Base-by-base conservation (phyloP, 2,888 invertebrate genomes). In the Parochlus steinenii region DNA sequence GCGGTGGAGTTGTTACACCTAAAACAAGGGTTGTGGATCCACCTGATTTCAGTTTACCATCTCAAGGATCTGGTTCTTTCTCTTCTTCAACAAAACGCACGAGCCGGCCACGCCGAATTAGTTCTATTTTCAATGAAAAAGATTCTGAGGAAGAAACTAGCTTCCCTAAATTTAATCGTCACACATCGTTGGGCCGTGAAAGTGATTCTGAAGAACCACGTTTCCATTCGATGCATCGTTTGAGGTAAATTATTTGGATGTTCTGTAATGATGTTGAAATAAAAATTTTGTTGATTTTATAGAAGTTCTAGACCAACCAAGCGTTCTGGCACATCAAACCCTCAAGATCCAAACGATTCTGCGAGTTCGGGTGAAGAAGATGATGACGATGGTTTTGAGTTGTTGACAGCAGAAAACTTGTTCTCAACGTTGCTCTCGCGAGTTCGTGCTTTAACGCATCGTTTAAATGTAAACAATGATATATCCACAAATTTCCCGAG, bases 301-400 rank as follows among this genome's bases (percentile, higher is more conserved):
- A 71, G 74, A 56, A 76, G 75, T 50, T 71, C 75, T 15, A 61
- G 79, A 40, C 79, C 81, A 26, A 61, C 65, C 16, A 69, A 74
- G 41, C 73, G 61, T 42, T 51, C 69, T 31, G n/a, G n/a, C n/a
- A 65, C 69, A 14, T 71, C 77, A 51, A 41, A 50, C 16, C 54
- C 52, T 40, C 56, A 57, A 45, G 59, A 58, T 37, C 74, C 78
- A 46, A 78, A 78, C 22, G 87, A 87, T 58, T 86, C 86, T 41
- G 69, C 85, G 43, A 86, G 86, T 55, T 87, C 87, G 30, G 76
- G 87, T 40, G 76, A 87, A 58, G 80, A 80, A 43, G 86, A 83
- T 53, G 77, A 86, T 47, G 85, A 85, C 49, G 89, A 89, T 51
- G 85, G 83, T 45, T 89, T 89, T 63, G 87, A 89, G 54, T 73